phyloP scores from a whole-genome alignment of 2,797 vertebrate genomes.

The Anguilla obscura region DNA sequence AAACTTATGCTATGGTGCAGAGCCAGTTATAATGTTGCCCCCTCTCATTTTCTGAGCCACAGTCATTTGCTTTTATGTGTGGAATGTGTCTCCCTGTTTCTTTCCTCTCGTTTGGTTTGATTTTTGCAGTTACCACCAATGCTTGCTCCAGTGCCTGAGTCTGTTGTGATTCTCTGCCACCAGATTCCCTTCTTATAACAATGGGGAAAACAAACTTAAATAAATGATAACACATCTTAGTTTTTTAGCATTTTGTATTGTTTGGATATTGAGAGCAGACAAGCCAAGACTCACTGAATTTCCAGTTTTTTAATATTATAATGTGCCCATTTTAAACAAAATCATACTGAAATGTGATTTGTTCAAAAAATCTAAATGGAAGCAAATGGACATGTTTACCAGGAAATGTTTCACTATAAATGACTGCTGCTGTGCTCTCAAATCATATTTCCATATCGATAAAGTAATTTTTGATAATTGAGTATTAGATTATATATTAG shows the following conservation, averaged over 20 bases:
- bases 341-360: not conserved
- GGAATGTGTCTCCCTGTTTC: not conserved
- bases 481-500: not conserved
- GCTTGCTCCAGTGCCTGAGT: not conserved
- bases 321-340: not conserved
- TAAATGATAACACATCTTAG: not conserved
- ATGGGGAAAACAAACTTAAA: not conserved
- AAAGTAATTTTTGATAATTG: not conserved
- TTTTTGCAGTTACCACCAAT: not conserved
- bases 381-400: not conserved
- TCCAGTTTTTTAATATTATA: not conserved
- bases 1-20: not conserved
- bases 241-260: not conserved
- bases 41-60: not conserved
- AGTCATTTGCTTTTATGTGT: not conserved
- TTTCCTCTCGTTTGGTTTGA: not conserved
- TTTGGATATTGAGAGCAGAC: not conserved
- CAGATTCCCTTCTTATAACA: slow-evolving; percentile 7
- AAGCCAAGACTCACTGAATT: not conserved
- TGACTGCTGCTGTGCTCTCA: not conserved
- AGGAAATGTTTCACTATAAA: not conserved
- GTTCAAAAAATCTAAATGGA: not conserved
- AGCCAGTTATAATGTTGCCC: not conserved
- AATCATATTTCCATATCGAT: slow-evolving; percentile 3
- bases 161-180: not conserved